Base-by-base conservation (phyloP, 2,888 invertebrate species). In the Bruchidius siliquastri region DNA sequence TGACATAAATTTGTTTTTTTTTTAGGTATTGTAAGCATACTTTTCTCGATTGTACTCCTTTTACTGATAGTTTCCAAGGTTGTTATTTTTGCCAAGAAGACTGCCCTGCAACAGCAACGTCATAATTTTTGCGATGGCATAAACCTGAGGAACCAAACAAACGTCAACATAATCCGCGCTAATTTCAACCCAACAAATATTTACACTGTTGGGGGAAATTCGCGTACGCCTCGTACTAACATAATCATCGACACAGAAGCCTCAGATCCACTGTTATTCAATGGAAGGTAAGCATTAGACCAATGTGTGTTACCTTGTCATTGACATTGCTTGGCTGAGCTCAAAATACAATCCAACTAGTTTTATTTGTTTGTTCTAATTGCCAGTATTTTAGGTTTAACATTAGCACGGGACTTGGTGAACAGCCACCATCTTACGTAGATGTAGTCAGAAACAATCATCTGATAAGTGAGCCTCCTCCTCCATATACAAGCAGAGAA, bases 401-500 rank as follows among this genome's bases (percentile, higher is more conserved):
- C 49, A 49, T 49, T 13, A 49, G 18, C 18, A 13, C 49, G 74
- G 76, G 10, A 49, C 6, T 49, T 1, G 49, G 10, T 49, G 85
- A 85, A 77, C 83, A 83, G 74, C 86, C 86, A 6, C 86, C 86
- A 13, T 82, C 85, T 0, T 86, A 86, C 75, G 77, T 84, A 10
- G 85, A 85, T 68, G 83, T 84, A 4, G 78, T 84, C 22, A 78
- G 80, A 49, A 81, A 77, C 71, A 77, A 77, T 26, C 72, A 77
- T 69, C 71, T 79, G 70, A 76, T 78, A 20, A 79, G 75, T 26
- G 87, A 87, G 30, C 88, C 88, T 1, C 88, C 88, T n/a, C 88
- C 88, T 30, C 88, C 88, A 0, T 88, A 88, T 76, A 83, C 84
- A 2, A 85, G 85, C 75, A 77, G 82, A 49, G 84, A 84, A 74